These are phyloP conservation scores for Xerus inauris DNA, from an alignment of 2,113 vertebrate species.

Conservation along the genomic window DNA sequence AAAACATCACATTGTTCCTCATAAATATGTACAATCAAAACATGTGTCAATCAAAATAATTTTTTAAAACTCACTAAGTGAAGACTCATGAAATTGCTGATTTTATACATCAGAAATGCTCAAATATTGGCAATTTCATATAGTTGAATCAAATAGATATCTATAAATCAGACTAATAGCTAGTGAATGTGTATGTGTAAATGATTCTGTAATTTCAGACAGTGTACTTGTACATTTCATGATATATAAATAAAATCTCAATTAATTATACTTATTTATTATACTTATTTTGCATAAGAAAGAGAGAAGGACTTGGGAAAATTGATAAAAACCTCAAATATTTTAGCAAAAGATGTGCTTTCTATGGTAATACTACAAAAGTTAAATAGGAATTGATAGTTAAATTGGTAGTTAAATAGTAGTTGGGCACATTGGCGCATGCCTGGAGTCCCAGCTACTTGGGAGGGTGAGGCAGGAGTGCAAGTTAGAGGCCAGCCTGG, in stretches of 20 bases:
- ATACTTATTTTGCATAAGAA: neutral
- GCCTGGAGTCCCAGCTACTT: too few relatives aligned
- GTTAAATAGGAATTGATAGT: neutral
- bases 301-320: constrained; percentile 1
- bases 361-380: constrained; percentile 14
- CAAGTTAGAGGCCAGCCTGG: too few relatives aligned
- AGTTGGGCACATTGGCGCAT: too few relatives aligned
- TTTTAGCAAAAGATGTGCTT: neutral
- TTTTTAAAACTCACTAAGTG: neutral
- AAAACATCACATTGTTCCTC: neutral
- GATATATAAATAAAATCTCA: neutral
- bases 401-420: too few relatives aligned
- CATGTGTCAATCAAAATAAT: neutral
- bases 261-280: neutral
- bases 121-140: constrained; percentile 1
- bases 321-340: neutral
- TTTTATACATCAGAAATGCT: constrained; percentile 8
- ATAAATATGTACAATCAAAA: neutral
- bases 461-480: too few relatives aligned
- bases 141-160: neutral
- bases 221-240: neutral
- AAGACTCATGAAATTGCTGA: neutral
- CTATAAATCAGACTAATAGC: constrained; percentile 8
- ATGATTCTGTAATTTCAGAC: neutral
- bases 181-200: neutral